These are phyloP conservation scores for Athrips mouffetella DNA, from an alignment of 2,888 invertebrate genomes.

Conservation along the genomic window DNA sequence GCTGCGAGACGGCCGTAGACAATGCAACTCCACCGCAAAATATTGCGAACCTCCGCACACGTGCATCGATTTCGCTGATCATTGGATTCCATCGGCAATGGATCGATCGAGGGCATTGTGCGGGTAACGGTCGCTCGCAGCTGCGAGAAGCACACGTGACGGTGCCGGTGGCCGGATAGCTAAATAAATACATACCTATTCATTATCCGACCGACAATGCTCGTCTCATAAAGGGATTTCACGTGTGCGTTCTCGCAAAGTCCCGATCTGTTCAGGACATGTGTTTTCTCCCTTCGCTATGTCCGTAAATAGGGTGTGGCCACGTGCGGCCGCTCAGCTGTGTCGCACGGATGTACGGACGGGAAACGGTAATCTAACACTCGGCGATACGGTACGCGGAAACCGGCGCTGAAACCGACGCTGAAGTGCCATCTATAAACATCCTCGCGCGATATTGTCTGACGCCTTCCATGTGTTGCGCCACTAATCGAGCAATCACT, in stretches of 20 bases:
- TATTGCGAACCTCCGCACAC: constrained; percentile 59
- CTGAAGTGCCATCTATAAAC: constrained; percentile 33
- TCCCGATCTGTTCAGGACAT: constrained; percentile 77
- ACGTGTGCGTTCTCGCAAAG: constrained; percentile 74
- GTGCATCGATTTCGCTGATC: constrained; percentile 72
- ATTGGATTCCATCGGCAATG: constrained; percentile 66
- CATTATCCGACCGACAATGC: constrained; percentile 73
- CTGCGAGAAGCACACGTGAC: constrained; percentile 74
- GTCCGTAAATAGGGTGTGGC: constrained; percentile 78
- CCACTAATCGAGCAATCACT: constrained; percentile 24
- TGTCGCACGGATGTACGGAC: constrained; percentile 70
- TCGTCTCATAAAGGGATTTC: constrained; percentile 76
- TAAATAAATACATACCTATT: constrained; percentile 77
- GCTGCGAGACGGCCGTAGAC: constrained; percentile 53
- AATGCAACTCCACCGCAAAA: constrained; percentile 64
- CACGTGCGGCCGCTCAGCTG: constrained; percentile 77
- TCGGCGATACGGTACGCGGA: constrained; percentile 59
- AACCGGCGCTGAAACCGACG: constrained; percentile 46
- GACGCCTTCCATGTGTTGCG: constrained; percentile 18
- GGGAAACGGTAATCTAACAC: constrained; percentile 75
- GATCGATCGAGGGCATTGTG: constrained; percentile 78
- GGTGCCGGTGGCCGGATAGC: constrained; percentile 74
- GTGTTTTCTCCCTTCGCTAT: constrained; percentile 73
- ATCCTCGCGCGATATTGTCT: constrained; percentile 21
- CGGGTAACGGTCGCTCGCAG: constrained; percentile 77